These are phyloP conservation scores for Yoshiicerus persimilis DNA, from an alignment of 1,140 invertebrate species.

Conservation along the genomic window DNA sequence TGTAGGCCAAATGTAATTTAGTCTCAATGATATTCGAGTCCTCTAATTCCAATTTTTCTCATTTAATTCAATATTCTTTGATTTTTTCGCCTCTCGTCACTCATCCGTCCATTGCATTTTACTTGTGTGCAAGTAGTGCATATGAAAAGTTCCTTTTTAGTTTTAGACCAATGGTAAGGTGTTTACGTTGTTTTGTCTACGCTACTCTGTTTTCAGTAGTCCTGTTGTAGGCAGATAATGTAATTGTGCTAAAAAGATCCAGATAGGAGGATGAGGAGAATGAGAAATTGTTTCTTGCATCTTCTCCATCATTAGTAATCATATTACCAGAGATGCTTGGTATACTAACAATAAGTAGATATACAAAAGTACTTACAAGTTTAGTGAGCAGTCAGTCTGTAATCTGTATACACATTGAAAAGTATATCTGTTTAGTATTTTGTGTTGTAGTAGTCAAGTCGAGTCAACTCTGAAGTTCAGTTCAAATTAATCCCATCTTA, in stretches of 20 bases:
- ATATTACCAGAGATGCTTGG: neutral
- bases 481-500: slow-evolving; percentile 21
- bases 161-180: neutral
- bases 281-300: neutral
- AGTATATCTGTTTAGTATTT: neutral
- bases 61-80: neutral
- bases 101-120: neutral
- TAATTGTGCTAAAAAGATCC: neutral
- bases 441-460: neutral
- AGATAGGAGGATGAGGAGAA: neutral
- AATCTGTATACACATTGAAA: no score
- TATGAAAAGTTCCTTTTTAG: neutral
- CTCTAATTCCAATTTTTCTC: neutral
- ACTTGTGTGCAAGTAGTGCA: neutral
- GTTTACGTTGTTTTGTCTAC: neutral
- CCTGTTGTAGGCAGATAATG: neutral
- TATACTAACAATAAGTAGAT: neutral
- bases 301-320: neutral
- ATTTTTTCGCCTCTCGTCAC: neutral
- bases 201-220: neutral
- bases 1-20: neutral
- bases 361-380: neutral
- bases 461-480: neutral
- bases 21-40: neutral
- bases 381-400: neutral